Base-by-base conservation (phyloP, 2,888 invertebrate species). In the Brachynemurus nebulosus region DNA sequence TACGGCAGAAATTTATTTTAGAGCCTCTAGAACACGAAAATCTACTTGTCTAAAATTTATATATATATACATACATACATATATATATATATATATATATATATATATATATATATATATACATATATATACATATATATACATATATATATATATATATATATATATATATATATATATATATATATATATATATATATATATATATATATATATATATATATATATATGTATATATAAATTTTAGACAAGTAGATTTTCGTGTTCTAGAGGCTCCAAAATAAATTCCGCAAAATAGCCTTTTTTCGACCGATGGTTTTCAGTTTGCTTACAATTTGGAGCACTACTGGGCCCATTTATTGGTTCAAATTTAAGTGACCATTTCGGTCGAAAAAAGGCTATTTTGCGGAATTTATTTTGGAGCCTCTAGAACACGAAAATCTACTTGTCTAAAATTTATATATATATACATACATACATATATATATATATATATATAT, bases 81-180 rank as follows among this genome's bases (percentile, higher is more conserved):
- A 18, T 38, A 18, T 38, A 38, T 16, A 38, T 38, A 38, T 38
- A 38, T 38, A 38, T 38, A 18, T 38, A 38, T 38, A 18, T 16
- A 38, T 38, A 18, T 38, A 38, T 38, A 18, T 38, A 18, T 38
- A 18, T 38, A 38, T 38, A 18, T 38, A 38, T 38, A 18, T 38
- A 38, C 18, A 38, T 38, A 38, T 38, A 38, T 38, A 18, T 38
- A 38, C 18, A 18, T 38, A 18, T 38, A 18, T 38, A 18, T 38
- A 38, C 18, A 38, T n/a, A 19, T 19, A 19, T n/a, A 19, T n/a
- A 19, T 19, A 19, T 16, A 19, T 7, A 19, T n/a, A 18, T 38
- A 38, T 38, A 16, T 38, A 18, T 38, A 38, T 38, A 38, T 38
- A 18, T 38, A 18, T 38, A 38, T 38, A 16, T 38, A 18, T 38